Conservation (phyloP, 2,797 vertebrate genomes). For the Astyanax mexicanus region DNA sequence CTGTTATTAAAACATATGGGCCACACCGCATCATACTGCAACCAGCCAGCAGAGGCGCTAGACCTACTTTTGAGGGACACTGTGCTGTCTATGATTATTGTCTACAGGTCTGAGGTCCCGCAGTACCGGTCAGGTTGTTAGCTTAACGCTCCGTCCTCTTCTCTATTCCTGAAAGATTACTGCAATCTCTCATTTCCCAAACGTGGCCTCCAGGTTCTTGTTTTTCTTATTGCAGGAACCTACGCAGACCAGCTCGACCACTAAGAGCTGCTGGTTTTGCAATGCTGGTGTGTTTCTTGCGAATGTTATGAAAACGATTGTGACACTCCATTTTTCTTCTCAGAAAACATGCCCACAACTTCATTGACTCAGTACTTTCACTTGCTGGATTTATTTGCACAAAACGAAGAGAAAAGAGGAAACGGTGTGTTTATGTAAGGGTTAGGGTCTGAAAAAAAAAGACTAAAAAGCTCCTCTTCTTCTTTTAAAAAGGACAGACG, state of each 20-base stretch:
- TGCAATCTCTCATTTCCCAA: neutral
- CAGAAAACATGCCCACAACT: slow-evolving; percentile 11
- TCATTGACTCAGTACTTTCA: slow-evolving; percentile 13
- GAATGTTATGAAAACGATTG: neutral
- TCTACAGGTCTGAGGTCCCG: no score
- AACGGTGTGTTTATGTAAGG: neutral
- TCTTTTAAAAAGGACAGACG: no score
- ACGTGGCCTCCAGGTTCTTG: neutral
- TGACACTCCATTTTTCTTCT: slow-evolving; percentile 5
- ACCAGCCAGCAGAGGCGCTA: no score
- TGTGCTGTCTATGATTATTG: no score
- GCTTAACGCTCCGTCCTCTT: neutral
- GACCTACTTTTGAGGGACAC: no score
- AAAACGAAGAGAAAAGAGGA: slow-evolving; percentile 15
- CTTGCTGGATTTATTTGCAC: neutral
- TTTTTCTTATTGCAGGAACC: neutral
- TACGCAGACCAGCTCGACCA: neutral
- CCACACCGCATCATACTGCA: no score
- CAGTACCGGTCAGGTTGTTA: no score
- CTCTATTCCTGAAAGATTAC: neutral
- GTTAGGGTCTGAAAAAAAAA: no score
- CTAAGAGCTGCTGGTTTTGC: neutral
- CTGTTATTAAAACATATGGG: no score
- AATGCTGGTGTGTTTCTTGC: neutral
- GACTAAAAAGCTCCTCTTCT: no score